phyloP scores from a whole-genome alignment of 2,113 vertebrate species.

The Gila orcuttii region DNA sequence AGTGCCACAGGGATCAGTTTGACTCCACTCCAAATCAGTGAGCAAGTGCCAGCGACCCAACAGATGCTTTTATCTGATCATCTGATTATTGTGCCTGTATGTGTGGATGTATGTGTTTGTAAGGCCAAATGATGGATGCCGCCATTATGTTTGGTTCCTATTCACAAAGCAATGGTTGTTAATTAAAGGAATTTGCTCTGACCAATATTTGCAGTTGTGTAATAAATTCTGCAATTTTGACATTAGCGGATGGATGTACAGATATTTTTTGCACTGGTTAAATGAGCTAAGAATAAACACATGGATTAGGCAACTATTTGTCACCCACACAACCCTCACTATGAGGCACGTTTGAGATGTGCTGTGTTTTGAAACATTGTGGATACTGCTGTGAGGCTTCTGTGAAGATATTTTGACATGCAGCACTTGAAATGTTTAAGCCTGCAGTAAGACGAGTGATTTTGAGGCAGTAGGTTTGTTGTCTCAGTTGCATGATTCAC shows the following conservation, averaged over 20 bases:
- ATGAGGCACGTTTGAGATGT: constrained; percentile 38
- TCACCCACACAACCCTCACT: constrained; percentile 44
- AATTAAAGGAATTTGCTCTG: constrained; percentile 26
- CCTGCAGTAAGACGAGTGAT: not conserved
- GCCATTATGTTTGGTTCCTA: constrained; percentile 20
- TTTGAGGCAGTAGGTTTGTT: not conserved
- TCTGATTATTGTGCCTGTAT: constrained; percentile 2
- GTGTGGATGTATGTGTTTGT: not conserved
- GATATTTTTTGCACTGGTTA: constrained; percentile 42
- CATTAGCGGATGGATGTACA: constrained; percentile 33
- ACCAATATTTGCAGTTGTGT: constrained; percentile 11
- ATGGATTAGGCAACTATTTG: constrained; percentile 13
- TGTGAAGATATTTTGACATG: constrained; percentile 19
- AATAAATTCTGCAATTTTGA: constrained; percentile 41
- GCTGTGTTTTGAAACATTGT: constrained; percentile 16
- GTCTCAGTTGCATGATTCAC: constrained; percentile 23
- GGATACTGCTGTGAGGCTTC: not conserved
- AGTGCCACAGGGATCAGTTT: constrained; percentile 11
- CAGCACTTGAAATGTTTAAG: not conserved
- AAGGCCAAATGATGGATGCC: not conserved
- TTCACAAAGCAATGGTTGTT: constrained; percentile 23
- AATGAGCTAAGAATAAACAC: constrained; percentile 37
- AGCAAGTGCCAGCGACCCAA: not conserved
- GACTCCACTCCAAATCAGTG: not conserved
- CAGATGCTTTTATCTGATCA: constrained; percentile 33